Evolutionary conservation across 2,888 invertebrate genomes (phyloP).

Genomic region (Drosophila mayaguana): DNA sequence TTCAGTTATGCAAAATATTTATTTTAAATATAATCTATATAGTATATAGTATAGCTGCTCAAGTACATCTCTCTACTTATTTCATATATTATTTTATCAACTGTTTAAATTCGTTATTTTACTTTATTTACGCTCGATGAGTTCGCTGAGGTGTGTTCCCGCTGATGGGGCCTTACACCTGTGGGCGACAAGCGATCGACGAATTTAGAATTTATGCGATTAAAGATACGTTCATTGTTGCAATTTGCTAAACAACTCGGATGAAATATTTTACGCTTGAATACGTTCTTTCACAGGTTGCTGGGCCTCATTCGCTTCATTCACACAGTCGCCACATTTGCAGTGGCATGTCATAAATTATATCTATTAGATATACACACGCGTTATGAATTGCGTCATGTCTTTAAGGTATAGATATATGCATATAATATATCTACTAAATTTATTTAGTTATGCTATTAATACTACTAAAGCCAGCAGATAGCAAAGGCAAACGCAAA

Average conservation of each 20-base stretch:
- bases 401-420: conserved; percentile 19
- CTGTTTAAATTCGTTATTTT: conserved; percentile 34
- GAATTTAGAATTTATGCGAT: conserved; percentile 39
- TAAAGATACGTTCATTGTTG: conserved; percentile 31
- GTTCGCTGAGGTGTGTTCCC: conserved; percentile 61
- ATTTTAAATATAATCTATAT: too few species aligned
- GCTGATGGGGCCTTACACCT: conserved; percentile 48
- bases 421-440: conserved; percentile 30
- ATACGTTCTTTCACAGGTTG: conserved; percentile 52
- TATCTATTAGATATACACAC: conserved; percentile 39
- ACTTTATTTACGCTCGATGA: conserved; percentile 15
- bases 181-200: conserved; percentile 51
- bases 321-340: conserved; percentile 23
- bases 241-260: conserved; percentile 22
- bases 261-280: conserved; percentile 62
- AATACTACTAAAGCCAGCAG: conserved; percentile 51
- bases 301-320: conserved; percentile 11
- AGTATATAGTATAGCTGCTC: not conserved
- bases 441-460: conserved; percentile 69
- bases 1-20: too few species aligned
- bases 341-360: conserved; percentile 38
- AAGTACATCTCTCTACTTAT: not conserved
- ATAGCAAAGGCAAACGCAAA: conserved; percentile 42
- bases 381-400: conserved; percentile 48
- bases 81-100: conserved; percentile 34